These are phyloP conservation scores for Platichthys flesus DNA, from an alignment of 2,113 vertebrate genomes.

Conservation along the genomic window DNA sequence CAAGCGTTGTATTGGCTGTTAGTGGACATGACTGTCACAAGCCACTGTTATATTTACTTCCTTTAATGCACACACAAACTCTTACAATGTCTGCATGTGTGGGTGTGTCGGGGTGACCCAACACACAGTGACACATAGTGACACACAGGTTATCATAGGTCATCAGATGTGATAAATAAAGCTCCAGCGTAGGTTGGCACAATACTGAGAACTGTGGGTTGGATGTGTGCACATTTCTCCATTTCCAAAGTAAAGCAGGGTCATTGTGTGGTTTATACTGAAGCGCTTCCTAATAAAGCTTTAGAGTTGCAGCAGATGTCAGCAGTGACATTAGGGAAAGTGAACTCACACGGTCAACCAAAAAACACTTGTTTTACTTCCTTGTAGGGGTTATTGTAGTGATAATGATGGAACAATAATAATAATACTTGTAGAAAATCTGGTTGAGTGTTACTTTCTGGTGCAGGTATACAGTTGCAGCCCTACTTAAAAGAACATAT, in stretches of 20 bases:
- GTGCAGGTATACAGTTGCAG: too few relatives aligned
- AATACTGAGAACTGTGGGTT: not conserved
- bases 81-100: too few relatives aligned
- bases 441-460: too few relatives aligned
- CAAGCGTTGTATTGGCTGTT: not conserved
- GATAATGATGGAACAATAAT: too few relatives aligned
- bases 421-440: too few relatives aligned
- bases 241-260: not conserved
- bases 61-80: not conserved
- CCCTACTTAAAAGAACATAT: too few relatives aligned
- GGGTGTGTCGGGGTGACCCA: not conserved
- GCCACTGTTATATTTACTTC: not conserved
- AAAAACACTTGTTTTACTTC: too few relatives aligned
- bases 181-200: not conserved
- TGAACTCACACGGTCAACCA: not conserved
- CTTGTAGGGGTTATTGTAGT: too few relatives aligned
- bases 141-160: constrained; percentile 5
- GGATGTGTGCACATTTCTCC: constrained; percentile 4
- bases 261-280: not conserved
- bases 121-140: not conserved
- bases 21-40: not conserved
- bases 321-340: not conserved
- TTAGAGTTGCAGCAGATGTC: constrained; percentile 17
- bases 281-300: not conserved
- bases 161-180: constrained; percentile 14